phyloP scores from a whole-genome alignment of 35 echinoderm and acorn worm species.

The Hemicentrotus pulcherrimus region DNA sequence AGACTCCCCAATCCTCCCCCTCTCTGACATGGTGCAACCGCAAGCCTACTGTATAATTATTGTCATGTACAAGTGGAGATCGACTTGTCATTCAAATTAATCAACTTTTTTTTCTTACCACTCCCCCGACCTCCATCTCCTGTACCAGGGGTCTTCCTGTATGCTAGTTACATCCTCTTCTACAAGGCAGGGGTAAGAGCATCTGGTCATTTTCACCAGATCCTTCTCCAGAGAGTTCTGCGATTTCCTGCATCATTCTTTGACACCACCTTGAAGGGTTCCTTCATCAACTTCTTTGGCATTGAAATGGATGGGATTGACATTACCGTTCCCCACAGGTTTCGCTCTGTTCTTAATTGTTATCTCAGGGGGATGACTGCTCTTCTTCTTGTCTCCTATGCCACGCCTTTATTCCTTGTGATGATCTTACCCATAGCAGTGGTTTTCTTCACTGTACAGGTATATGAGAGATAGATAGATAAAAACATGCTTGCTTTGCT shows the following conservation, averaged over 20 bases:
- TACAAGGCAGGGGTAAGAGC: conserved; percentile 40
- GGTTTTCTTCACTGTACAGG: neutral
- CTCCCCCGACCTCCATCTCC: no score
- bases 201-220: conserved; percentile 46
- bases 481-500: no score
- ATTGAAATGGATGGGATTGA: conserved; percentile 49
- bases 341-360: neutral
- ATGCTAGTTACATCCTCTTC: neutral
- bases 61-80: no score
- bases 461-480: neutral
- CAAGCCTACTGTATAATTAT: no score
- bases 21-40: no score
- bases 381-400: neutral
- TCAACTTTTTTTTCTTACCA: no score
- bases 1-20: no score
- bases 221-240: conserved; percentile 51
- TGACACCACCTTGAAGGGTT: conserved; percentile 68
- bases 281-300: conserved; percentile 74
- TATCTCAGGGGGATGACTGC: neutral
- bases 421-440: neutral
- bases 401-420: neutral
- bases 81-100: neutral
- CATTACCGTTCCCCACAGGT: neutral
- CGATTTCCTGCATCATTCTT: conserved; percentile 62
- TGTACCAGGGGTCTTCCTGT: neutral